phyloP scores from a whole-genome alignment of 2,113 vertebrate species.

The Coturnix japonica region DNA sequence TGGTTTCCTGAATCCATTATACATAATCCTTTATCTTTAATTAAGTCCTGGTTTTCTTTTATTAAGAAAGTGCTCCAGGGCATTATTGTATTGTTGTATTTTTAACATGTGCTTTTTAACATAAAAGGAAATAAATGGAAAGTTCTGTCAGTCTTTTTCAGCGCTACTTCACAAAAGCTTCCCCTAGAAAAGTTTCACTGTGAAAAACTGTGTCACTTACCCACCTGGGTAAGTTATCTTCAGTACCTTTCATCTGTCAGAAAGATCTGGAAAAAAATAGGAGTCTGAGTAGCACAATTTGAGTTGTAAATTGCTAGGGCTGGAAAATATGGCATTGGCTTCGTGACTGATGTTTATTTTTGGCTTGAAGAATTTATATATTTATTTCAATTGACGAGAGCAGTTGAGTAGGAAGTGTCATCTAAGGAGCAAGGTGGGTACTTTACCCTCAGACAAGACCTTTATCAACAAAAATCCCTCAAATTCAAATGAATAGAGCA shows the following conservation, averaged over 20 bases:
- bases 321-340: neutral
- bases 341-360: neutral
- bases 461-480: neutral
- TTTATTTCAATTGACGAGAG: neutral
- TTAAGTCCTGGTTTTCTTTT: conserved; percentile 29
- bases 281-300: neutral
- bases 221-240: conserved; percentile 7
- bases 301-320: conserved; percentile 14
- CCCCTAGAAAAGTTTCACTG: conserved; percentile 31
- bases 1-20: neutral
- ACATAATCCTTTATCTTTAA: neutral
- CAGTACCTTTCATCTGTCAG: neutral
- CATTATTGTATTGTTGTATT: conserved; percentile 4
- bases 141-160: conserved; percentile 5
- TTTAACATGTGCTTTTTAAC: conserved; percentile 1
- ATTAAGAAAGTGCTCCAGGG: conserved; percentile 4
- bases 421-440: neutral
- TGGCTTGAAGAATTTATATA: neutral
- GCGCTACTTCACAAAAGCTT: conserved; percentile 29
- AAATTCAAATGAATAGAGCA: neutral
- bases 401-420: neutral
- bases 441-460: neutral
- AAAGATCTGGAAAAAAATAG: neutral
- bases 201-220: conserved; percentile 28
- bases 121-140: conserved; percentile 29